phyloP scores from a whole-genome alignment of 2,797 vertebrate species.

The Premnoplex brunnescens region DNA sequence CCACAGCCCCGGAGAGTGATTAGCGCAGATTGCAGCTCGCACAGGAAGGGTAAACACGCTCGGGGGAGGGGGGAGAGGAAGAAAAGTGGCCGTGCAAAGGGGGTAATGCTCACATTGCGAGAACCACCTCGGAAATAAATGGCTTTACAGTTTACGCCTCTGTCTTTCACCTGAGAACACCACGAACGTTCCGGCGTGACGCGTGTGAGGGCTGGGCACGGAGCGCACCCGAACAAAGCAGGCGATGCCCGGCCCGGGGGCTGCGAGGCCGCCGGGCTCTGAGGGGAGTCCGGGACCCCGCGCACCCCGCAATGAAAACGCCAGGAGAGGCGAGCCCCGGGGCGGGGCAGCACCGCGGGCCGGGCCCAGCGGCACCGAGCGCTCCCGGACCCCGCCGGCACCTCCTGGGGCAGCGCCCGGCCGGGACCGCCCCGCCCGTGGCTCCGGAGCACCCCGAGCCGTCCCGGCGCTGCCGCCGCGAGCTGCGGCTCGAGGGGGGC shows the following conservation, averaged over 20 bases:
- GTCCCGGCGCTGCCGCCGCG: background rate
- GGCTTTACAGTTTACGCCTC: background rate
- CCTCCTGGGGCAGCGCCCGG: background rate
- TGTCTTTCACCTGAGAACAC: background rate
- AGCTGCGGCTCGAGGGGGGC: background rate
- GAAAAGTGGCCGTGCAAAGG: background rate
- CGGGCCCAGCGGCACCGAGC: background rate
- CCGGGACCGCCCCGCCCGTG: background rate
- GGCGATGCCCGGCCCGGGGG: background rate
- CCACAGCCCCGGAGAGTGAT: background rate
- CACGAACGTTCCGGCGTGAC: fast-evolving
- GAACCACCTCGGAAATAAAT: background rate
- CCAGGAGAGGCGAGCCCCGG: fast-evolving
- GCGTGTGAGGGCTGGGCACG: background rate
- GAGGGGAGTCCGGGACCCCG: fast-evolving
- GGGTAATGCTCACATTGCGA: background rate
- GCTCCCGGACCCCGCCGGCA: background rate
- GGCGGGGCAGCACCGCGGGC: background rate
- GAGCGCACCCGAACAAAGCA: background rate
- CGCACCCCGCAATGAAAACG: fast-evolving
- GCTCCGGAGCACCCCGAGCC: background rate
- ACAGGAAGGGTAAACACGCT: background rate
- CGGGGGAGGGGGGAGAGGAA: background rate
- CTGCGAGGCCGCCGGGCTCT: fast-evolving
- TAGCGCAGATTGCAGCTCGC: background rate